Evolutionary conservation across 64 coral and sea anemone species (phyloP), one percentile per base, ranked within the genome.

Genomic region (Pocillopora damicornis): DNA sequence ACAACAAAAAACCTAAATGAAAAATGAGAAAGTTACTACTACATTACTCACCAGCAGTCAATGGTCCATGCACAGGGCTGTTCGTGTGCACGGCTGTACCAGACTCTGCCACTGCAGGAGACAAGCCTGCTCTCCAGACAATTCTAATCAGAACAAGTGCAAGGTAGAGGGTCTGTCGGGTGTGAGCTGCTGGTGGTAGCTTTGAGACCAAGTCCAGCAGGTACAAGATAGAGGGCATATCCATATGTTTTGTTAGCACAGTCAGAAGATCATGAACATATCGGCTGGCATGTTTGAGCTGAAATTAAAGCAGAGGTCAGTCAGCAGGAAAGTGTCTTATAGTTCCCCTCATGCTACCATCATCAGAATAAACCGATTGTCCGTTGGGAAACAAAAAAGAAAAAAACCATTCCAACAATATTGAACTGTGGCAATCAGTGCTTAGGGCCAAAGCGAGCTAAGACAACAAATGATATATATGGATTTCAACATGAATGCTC

Each of bases 271-370:
- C 96, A 45, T 99, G 96, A 14, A 99, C 96, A 88, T 99, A 95
- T 68, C 96, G 93, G 60, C 96, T 99, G 14, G 93, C 96, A 91
- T 99, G 96, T 78, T 99, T 99, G 35, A 99, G 86, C 96, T 99
- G 82, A 1, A 90, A 74, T 22, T 34, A 11, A 86, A 89, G 61
- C 16, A 59, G 2, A n/a, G 26, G 20, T 11, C 67, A 71, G 42
- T 51, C 42, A 63, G 1, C 11, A 63, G 61, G 61, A 63, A 1
- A 0, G 42, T 51, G 0, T 30, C 30, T 30, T 30, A 30, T 0
- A 30, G 30, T 30, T 0, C 42, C 7, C 42, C 0, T 51, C 2
- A 51, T 0, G 42, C 42, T 7, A 51, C 2, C 42, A 51, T 51
- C 42, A 51, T 51, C 42, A 51, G 42, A 51, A 51, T 51, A 0